Conservation (phyloP, 2,797 vertebrate genomes). For the Gobio occitaniae region DNA sequence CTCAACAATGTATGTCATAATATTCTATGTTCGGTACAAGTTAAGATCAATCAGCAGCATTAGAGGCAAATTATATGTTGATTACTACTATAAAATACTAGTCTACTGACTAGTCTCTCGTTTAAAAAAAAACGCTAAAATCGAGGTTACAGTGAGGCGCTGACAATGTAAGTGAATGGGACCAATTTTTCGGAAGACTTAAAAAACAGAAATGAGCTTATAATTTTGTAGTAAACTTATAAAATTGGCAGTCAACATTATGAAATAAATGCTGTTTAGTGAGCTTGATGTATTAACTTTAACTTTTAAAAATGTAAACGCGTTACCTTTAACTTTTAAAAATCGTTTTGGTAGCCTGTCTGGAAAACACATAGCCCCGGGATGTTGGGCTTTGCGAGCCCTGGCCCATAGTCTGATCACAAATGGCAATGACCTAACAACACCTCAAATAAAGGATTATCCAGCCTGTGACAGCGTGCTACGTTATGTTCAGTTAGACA, state of each 20-base stretch:
- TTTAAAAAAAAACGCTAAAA: background rate
- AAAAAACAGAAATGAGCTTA: background rate
- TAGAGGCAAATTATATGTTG: background rate
- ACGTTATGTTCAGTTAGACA: too few species aligned
- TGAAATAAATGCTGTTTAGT: background rate
- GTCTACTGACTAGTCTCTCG: background rate
- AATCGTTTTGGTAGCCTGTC: too few species aligned
- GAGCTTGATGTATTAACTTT: background rate
- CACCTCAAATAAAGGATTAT: too few species aligned
- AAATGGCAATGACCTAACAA: too few species aligned
- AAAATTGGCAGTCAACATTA: background rate
- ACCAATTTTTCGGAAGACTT: background rate
- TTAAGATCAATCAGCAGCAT: background rate
- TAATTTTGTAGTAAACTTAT: background rate
- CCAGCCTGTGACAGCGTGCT: too few species aligned
- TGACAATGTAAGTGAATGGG: background rate
- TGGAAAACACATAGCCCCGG: too few species aligned
- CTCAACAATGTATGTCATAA: background rate
- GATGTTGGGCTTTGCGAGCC: too few species aligned
- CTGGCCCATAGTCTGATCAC: too few species aligned
- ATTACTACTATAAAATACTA: background rate
- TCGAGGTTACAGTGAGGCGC: too few species aligned
- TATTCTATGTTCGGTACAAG: background rate
- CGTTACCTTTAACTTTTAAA: background rate
- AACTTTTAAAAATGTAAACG: background rate